Conservation (phyloP, 2,888 invertebrate genomes). For the Rhagophthalmus giganteus region DNA sequence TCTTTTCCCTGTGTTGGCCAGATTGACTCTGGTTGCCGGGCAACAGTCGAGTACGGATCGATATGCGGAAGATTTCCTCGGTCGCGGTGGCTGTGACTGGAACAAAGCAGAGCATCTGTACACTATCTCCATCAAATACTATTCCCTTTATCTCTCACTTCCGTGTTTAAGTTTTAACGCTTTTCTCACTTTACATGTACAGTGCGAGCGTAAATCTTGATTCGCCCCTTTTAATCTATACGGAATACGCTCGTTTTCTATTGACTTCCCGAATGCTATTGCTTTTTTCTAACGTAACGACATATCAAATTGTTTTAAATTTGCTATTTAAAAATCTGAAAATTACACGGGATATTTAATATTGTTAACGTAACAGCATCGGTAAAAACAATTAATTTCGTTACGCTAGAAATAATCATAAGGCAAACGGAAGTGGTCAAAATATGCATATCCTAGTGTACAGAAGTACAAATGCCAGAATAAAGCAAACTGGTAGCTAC, state of each 20-base stretch:
- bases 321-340: too few relatives aligned
- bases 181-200: neutral
- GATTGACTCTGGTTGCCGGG: constrained; percentile 63
- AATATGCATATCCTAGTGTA: constrained; percentile 16
- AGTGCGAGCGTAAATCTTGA: too few relatives aligned
- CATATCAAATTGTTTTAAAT: too few relatives aligned
- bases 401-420: too few relatives aligned
- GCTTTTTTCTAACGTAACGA: too few relatives aligned
- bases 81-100: constrained; percentile 46
- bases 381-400: too few relatives aligned
- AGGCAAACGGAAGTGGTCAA: constrained; percentile 6
- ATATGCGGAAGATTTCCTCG: constrained; percentile 57
- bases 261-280: too few relatives aligned
- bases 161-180: constrained; percentile 1
- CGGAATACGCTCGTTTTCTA: too few relatives aligned
- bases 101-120: constrained; percentile 39
- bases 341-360: too few relatives aligned
- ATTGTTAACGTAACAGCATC: too few relatives aligned
- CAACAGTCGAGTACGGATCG: constrained; percentile 60
- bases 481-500: constrained; percentile 26
- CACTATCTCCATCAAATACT: constrained; percentile 24
- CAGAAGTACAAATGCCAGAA: constrained; percentile 30
- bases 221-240: too few relatives aligned
- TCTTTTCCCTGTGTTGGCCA: constrained; percentile 57
- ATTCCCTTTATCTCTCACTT: constrained; percentile 12